Evolutionary conservation across 1,140 invertebrate species (phyloP), one percentile per base, ranked within the genome.

Genomic region (Gonatopus flavifemur): DNA sequence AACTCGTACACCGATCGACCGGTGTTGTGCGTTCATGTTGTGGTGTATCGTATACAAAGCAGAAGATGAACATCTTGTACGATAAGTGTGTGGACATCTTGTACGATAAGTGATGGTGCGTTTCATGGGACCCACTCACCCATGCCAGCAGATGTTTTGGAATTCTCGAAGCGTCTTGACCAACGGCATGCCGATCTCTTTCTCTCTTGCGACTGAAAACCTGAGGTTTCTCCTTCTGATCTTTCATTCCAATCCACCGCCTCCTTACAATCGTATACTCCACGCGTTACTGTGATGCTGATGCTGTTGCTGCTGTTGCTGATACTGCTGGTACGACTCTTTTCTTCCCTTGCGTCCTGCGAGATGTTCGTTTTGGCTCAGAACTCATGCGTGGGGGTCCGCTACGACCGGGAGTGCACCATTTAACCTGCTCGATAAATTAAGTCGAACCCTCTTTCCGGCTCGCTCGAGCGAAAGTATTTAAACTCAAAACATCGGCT

Each of bases 341-440:
- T n/a, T n/a, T n/a, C n/a, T n/a, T n/a, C n/a, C n/a, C n/a, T n/a
- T n/a, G n/a, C n/a, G n/a, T n/a, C n/a, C n/a, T n/a, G n/a, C n/a
- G n/a, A n/a, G n/a, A n/a, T n/a, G n/a, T n/a, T n/a, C n/a, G n/a
- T n/a, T n/a, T n/a, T n/a, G n/a, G n/a, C n/a, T n/a, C n/a, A n/a
- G n/a, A n/a, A n/a, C n/a, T n/a, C 35, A 32, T 36, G 22, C 48
- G 37, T 21, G n/a, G 2, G 45, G 3, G 21, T 18, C 21, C 47
- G 38, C 31, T n/a, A n/a, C n/a, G n/a, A n/a, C n/a, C n/a, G n/a
- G n/a, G n/a, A n/a, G 22, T 40, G 36, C 28, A 30, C 40, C 45
- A 51, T 40, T 66, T 68, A 64, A 61, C 54, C 64, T 58, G 55
- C 47, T 44, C 61, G 57, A 66, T 68, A 68, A 66, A 68, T 68